These are phyloP conservation scores for Prenolepis imparis DNA, from an alignment of 2,888 invertebrate genomes.

Conservation along the genomic window DNA sequence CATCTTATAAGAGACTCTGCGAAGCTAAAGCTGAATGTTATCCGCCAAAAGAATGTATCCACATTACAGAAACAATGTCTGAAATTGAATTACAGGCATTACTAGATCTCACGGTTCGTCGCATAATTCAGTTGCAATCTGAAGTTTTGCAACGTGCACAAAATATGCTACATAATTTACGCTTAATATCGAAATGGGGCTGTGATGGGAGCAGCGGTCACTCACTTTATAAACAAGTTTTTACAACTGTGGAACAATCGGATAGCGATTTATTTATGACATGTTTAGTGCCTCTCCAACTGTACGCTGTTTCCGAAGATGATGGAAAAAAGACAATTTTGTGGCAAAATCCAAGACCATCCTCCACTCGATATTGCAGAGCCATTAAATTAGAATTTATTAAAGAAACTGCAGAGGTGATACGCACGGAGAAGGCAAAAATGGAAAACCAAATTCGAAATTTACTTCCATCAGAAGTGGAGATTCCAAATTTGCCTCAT, in stretches of 20 bases:
- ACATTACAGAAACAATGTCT: not conserved
- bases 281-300: slow-evolving; percentile 12
- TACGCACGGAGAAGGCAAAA: slow-evolving; percentile 3
- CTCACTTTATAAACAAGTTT: not conserved
- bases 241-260: not conserved
- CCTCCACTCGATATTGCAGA: slow-evolving; percentile 27
- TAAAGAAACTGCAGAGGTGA: slow-evolving; percentile 6
- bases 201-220: slow-evolving; percentile 5
- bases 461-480: slow-evolving; percentile 22
- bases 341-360: slow-evolving; percentile 11
- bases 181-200: slow-evolving; percentile 2
- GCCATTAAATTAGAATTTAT: slow-evolving; percentile 29
- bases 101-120: slow-evolving; percentile 13
- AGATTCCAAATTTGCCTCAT: not conserved
- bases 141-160: not conserved
- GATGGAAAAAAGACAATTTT: not conserved
- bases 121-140: slow-evolving; percentile 16
- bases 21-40: slow-evolving; percentile 18
- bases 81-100: slow-evolving; percentile 9
- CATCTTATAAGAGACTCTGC: not conserved
- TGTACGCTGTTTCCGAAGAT: not conserved
- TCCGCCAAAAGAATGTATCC: slow-evolving; percentile 7
- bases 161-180: slow-evolving; percentile 10
- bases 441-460: slow-evolving; percentile 1
- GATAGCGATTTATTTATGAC: slow-evolving; percentile 17